These are phyloP conservation scores for Acholoe squamosa DNA, from an alignment of 2,888 invertebrate species.

Conservation along the genomic window DNA sequence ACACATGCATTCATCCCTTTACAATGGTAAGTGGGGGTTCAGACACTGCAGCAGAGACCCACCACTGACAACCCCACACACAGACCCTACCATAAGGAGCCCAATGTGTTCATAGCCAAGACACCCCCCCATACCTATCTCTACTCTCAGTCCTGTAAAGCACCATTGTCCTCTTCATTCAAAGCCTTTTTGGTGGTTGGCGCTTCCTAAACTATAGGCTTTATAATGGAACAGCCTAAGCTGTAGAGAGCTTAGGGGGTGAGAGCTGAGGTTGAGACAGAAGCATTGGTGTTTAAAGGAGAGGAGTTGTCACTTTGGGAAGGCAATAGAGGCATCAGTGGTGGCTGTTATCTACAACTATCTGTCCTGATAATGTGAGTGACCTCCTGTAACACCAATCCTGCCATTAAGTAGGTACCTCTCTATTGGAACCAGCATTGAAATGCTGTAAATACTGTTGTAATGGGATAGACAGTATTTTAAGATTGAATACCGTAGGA, in stretches of 20 bases:
- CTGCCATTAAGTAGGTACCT: too few relatives aligned
- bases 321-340: too few relatives aligned
- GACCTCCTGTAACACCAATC: too few relatives aligned
- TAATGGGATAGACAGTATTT: too few relatives aligned
- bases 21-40: constrained; percentile 4
- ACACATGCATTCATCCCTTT: neutral
- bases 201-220: neutral
- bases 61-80: neutral
- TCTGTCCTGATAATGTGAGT: too few relatives aligned
- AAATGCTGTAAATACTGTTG: too few relatives aligned
- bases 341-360: too few relatives aligned
- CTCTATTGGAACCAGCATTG: too few relatives aligned
- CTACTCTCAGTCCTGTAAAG: neutral
- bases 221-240: neutral
- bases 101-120: neutral
- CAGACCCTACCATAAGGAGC: neutral
- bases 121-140: neutral
- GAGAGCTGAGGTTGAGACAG: neutral
- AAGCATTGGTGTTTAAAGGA: neutral
- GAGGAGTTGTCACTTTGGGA: neutral
- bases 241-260: neutral
- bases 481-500: too few relatives aligned
- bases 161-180: neutral
- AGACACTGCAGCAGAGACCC: neutral
- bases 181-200: too few relatives aligned